phyloP scores from a whole-genome alignment of 30 jellyfish, hydroid and myxozoan species.

The Sanderia malayensis region DNA sequence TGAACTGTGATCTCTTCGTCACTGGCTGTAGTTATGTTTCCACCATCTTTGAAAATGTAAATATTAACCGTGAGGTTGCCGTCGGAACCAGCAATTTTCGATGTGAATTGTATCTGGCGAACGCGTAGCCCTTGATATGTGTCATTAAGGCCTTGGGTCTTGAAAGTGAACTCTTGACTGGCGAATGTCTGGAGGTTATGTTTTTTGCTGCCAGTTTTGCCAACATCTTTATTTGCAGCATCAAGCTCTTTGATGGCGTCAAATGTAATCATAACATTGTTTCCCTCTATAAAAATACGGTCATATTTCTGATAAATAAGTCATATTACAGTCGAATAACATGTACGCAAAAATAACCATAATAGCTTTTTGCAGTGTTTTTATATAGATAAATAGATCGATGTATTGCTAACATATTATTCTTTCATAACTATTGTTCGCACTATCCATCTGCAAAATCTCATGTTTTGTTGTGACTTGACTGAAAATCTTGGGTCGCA shows the following conservation, averaged over 20 bases:
- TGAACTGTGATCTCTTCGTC: constrained; percentile 18
- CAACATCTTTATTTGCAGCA: constrained; percentile 1
- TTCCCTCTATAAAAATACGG: too few species aligned
- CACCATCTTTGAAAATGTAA: constrained; percentile 20
- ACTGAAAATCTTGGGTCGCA: too few species aligned
- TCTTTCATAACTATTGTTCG: too few species aligned
- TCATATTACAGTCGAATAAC: too few species aligned
- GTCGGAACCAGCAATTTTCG: constrained; percentile 40
- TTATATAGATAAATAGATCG: too few species aligned
- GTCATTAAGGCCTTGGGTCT: constrained; percentile 8
- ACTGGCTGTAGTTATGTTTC: constrained; percentile 15
- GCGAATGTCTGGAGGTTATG: constrained; percentile 21
- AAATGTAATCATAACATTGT: too few species aligned
- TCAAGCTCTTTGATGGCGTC: constrained; percentile 25
- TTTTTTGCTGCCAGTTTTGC: background rate
- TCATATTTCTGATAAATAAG: too few species aligned
- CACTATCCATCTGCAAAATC: too few species aligned
- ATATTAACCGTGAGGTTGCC: constrained; percentile 25
- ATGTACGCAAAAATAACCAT: too few species aligned
- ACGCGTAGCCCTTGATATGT: constrained; percentile 20
- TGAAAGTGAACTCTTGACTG: constrained; percentile 1
- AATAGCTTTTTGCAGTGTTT: too few species aligned
- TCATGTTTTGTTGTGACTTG: too few species aligned
- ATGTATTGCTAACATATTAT: too few species aligned
- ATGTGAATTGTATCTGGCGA: constrained; percentile 1